These are phyloP conservation scores for Fundulus diaphanus DNA, from an alignment of 2,797 vertebrate genomes.

Conservation along the genomic window DNA sequence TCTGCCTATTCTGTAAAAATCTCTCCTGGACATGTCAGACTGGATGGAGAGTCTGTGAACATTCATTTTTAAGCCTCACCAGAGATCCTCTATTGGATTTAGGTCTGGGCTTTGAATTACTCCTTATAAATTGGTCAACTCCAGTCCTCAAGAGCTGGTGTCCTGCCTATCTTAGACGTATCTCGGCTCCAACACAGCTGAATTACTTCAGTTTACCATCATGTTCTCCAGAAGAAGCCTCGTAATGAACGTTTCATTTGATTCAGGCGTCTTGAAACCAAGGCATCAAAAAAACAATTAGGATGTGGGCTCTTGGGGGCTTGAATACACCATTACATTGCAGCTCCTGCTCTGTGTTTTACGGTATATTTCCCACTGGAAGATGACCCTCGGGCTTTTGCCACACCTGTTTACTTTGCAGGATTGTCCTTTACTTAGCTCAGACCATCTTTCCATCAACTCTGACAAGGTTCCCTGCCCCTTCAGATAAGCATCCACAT, in stretches of 20 bases:
- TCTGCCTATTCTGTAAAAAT: neutral
- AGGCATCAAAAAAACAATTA: no score
- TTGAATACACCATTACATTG: neutral
- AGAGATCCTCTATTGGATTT: neutral
- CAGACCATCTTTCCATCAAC: neutral
- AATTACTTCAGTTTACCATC: no score
- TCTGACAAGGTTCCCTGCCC: neutral
- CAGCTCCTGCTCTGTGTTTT: no score
- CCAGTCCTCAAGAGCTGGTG: neutral
- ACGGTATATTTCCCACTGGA: no score
- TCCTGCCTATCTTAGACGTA: neutral
- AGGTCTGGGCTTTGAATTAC: neutral
- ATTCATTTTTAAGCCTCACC: neutral
- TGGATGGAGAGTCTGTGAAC: neutral
- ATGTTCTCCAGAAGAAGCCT: no score
- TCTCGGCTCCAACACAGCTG: no score
- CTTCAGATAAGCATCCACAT: neutral
- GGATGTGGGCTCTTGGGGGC: neutral
- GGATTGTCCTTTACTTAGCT: neutral
- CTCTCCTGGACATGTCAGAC: neutral
- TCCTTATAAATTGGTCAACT: neutral
- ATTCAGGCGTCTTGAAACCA: no score
- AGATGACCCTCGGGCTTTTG: neutral
- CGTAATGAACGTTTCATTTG: no score
- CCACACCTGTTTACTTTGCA: neutral